phyloP scores from a whole-genome alignment of 2,113 vertebrate species.

The Reinhardtius hippoglossoides region DNA sequence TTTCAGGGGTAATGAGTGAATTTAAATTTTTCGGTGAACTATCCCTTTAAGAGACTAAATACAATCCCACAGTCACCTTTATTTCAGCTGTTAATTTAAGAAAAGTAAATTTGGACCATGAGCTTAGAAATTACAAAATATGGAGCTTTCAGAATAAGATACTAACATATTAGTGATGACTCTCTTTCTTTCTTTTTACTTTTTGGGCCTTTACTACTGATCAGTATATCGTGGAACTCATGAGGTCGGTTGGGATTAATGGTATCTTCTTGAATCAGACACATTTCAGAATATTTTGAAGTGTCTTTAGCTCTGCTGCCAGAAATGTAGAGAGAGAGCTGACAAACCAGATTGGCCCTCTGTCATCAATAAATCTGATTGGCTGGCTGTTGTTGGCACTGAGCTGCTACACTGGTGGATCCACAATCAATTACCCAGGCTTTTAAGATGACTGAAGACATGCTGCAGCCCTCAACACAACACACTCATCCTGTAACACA shows the following conservation, averaged over 20 bases:
- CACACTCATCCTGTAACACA: neutral
- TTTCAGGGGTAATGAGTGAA: too few relatives aligned
- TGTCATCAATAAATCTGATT: slow-evolving; percentile 69
- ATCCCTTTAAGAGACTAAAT: too few relatives aligned
- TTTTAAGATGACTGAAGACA: slow-evolving; percentile 66
- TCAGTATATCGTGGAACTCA: neutral
- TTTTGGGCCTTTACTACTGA: neutral
- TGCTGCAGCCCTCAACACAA: slow-evolving; percentile 23
- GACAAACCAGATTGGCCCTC: slow-evolving; percentile 42
- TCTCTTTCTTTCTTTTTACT: neutral
- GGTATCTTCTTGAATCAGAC: neutral
- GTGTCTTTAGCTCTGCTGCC: slow-evolving; percentile 11
- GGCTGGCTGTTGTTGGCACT: slow-evolving; percentile 43
- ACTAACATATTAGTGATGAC: neutral
- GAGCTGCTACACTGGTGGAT: slow-evolving; percentile 42
- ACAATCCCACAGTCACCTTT: too few relatives aligned
- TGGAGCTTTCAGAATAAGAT: neutral
- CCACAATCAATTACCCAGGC: slow-evolving; percentile 65
- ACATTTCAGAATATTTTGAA: neutral
- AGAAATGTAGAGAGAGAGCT: slow-evolving; percentile 23
- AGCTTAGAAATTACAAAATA: too few relatives aligned
- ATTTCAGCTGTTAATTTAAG: too few relatives aligned
- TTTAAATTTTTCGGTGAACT: too few relatives aligned
- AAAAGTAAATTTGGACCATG: too few relatives aligned
- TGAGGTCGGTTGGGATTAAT: neutral